These are phyloP conservation scores for Eleginops maclovinus DNA, from an alignment of 2,113 vertebrate species.

Conservation along the genomic window DNA sequence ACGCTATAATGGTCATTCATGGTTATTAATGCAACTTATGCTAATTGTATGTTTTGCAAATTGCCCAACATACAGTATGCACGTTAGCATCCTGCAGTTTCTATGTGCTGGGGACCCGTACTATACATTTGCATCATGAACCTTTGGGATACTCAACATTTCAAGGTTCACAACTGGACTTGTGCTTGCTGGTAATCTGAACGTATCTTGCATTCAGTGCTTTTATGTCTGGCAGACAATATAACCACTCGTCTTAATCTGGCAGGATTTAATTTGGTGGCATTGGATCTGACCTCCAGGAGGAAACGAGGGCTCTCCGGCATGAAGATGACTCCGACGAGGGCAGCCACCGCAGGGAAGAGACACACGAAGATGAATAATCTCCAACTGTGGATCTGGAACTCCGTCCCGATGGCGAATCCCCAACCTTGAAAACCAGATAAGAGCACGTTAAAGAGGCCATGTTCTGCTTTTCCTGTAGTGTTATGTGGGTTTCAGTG, in stretches of 20 bases:
- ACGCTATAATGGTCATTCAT: no score
- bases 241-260: not conserved
- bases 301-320: conserved; percentile 97
- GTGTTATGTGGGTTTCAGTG: no score
- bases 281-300: conserved; percentile 89
- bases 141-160: no score
- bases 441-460: not conserved
- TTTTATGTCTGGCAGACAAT: not conserved
- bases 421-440: conserved; percentile 89
- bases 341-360: conserved; percentile 90
- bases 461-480: no score
- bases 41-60: no score
- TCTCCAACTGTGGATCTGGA: conserved; percentile 97
- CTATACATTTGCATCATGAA: no score
- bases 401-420: conserved; percentile 92
- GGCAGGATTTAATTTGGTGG: not conserved
- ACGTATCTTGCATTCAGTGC: not conserved
- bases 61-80: no score
- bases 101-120: no score
- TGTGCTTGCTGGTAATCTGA: not conserved
- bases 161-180: no score
- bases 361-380: conserved; percentile 93
- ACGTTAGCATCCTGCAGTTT: no score
- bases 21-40: no score
- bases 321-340: conserved; percentile 93